Conservation (phyloP, 2,888 invertebrate species). For the Amblyjoppa proteus region DNA sequence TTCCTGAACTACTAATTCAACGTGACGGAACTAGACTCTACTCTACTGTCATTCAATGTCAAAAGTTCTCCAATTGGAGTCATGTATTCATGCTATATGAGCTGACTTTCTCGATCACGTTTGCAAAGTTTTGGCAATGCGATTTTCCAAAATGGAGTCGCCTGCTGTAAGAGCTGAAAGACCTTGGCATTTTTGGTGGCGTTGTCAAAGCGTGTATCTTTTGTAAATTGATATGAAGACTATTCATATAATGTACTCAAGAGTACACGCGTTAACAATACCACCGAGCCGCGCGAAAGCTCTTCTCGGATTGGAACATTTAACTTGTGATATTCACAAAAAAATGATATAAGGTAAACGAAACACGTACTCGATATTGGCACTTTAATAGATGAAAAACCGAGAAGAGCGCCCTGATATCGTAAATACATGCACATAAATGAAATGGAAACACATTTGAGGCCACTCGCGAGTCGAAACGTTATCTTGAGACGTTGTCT, state of each 20-base stretch:
- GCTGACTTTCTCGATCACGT: background rate
- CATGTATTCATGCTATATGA: background rate
- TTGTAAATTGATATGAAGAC: background rate
- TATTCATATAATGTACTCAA: background rate
- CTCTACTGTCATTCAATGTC: background rate
- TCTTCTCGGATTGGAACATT: background rate
- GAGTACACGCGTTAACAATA: background rate
- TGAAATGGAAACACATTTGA: background rate
- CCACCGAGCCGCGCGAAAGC: background rate
- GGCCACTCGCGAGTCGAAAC: background rate
- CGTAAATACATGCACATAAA: background rate
- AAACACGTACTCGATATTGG: background rate
- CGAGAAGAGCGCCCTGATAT: background rate
- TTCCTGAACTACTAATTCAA: background rate
- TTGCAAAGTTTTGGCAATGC: background rate
- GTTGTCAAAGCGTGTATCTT: background rate
- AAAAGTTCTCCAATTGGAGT: constrained; percentile 5
- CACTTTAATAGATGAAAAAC: background rate
- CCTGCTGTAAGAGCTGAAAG: background rate
- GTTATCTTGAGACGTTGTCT: background rate
- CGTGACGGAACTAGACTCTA: background rate
- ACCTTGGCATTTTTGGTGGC: background rate
- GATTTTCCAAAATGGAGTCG: background rate
- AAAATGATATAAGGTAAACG: background rate
- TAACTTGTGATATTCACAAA: background rate